These are phyloP conservation scores for Ahaetulla prasina DNA, from an alignment of 2,113 vertebrate species.

Conservation along the genomic window DNA sequence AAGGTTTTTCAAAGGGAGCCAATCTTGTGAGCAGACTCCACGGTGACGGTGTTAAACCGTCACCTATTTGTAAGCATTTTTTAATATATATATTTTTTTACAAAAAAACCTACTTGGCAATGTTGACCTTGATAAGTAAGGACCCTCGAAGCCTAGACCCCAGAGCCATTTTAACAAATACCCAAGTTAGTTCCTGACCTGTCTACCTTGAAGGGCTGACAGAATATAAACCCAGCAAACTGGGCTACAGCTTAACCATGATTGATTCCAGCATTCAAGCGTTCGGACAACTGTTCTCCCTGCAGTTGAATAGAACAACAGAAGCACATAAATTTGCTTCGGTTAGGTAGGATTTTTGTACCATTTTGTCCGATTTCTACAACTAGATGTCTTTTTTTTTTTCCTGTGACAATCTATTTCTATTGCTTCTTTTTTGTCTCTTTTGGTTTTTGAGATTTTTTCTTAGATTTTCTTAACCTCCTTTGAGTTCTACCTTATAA, in stretches of 20 bases:
- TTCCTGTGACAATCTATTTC: slow-evolving; percentile 14
- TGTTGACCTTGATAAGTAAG: no score
- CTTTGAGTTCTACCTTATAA: slow-evolving; percentile 62
- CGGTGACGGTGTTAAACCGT: neutral
- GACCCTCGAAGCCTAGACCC: no score
- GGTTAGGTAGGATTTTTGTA: slow-evolving; percentile 71
- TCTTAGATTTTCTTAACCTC: slow-evolving; percentile 39
- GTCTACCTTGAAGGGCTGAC: neutral
- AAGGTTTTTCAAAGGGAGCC: slow-evolving; percentile 49
- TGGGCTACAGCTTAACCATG: neutral
- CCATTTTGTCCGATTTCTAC: slow-evolving; percentile 56
- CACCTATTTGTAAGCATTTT: neutral
- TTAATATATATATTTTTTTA: no score
- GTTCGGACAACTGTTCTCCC: neutral
- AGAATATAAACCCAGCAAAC: neutral
- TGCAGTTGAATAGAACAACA: neutral
- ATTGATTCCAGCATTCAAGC: neutral
- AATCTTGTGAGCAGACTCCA: neutral
- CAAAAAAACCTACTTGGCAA: no score
- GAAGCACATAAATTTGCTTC: neutral
- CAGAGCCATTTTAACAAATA: no score
- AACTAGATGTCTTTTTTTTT: slow-evolving; percentile 35
- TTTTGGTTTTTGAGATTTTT: slow-evolving; percentile 31
- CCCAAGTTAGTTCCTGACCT: neutral
- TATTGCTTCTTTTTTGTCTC: slow-evolving; percentile 39